Percentiles rank a stretch among this genome's conserved stretches.
Evolutionary conservation across 2,888 invertebrate species (phyloP).

Genomic region (Ischnura elegans): DNA sequence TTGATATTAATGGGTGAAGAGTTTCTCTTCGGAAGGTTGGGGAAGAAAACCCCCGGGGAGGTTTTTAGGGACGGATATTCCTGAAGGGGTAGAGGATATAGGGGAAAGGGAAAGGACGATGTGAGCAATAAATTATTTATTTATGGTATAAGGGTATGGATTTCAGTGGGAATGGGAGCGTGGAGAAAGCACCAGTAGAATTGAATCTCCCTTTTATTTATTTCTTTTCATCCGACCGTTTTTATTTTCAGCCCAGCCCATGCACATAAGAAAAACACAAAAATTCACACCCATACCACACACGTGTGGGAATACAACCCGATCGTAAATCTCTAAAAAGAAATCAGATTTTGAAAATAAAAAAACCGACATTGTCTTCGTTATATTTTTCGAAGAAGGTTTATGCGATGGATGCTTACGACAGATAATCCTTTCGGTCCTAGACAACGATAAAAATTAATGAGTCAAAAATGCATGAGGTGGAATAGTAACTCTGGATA

Average conservation of each 20-base stretch:
- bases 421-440: not conserved
- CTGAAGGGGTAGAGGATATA: not conserved
- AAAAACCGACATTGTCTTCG: no score
- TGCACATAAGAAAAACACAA: no score
- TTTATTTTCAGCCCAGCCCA: not conserved
- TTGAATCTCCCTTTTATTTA: not conserved
- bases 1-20: not conserved
- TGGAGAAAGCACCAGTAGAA: not conserved
- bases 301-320: not conserved
- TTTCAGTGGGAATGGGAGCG: not conserved
- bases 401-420: not conserved
- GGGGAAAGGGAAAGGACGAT: not conserved
- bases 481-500: no score
- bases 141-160: not conserved
- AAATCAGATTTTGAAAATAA: not conserved
- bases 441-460: not conserved
- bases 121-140: constrained; percentile 9
- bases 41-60: not conserved
- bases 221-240: not conserved
- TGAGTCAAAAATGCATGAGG: not conserved
- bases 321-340: not conserved
- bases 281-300: no score
- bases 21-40: not conserved
- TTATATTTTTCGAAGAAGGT: not conserved
- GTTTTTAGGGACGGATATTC: no score